Base-by-base conservation (phyloP, 2,888 invertebrate genomes). In the Apantesis nais region DNA sequence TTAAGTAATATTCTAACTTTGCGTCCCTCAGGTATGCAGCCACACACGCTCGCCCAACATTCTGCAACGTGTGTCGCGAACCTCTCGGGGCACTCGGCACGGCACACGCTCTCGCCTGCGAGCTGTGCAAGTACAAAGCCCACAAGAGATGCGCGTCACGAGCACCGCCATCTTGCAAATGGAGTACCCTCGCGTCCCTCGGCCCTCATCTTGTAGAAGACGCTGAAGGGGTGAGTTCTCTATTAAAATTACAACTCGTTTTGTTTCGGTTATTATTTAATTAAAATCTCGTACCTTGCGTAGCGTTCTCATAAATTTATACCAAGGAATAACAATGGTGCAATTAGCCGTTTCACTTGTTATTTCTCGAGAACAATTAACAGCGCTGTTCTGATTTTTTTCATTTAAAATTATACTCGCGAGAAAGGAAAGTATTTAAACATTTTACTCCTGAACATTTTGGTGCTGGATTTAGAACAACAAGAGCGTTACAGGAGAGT, bases 61-160 rank as follows among this genome's bases (percentile, higher is more conserved):
- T 99, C 93, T 99, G 99, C 95, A 99, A 99, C 93, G 98, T 99
- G 61, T 99, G 99, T 91, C 96, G 98, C 73, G 99, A 99, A 88
- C 98, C 98, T 29, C 96, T 99, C 62, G 97, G 96, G 89, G 99
- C 99, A 66, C 98, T 99, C 61, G 95, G 94, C 81, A 99, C 99
- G 1, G 99, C 99, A 77, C 99, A 99, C 90, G 99, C 99, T 58
- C 96, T 99, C 52, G 99, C 99, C 79, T 99, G 99, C 93, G 99
- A 99, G 93, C 98, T 99, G 55, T 99, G 99, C 96, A 99, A 99
- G 95, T 98, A 98, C 93, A 99, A 99, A 91, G 98, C 98, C 74
- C 99, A 99, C 95, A 99, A 99, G 93, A 96, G 98, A 69, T 99
- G 99, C 92, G 99, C 99, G 0, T 96, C 97, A 70, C 98, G 98